Conservation (phyloP, 1,140 invertebrate genomes). For the Meloidogyne exigua region DNA sequence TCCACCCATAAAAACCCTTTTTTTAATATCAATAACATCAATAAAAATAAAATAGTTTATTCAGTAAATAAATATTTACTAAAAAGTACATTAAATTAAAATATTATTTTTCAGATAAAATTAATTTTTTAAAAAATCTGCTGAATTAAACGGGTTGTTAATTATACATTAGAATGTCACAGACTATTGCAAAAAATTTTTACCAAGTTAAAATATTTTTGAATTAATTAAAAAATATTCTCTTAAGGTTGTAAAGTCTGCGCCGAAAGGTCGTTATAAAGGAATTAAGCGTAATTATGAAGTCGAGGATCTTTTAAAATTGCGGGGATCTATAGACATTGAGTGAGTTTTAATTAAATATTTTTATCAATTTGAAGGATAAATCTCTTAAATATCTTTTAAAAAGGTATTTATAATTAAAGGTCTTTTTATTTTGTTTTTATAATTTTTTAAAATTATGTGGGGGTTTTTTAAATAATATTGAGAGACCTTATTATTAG, state of each 20-base stretch:
- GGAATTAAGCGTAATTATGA: slow-evolving; percentile 63
- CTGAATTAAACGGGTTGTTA: neutral
- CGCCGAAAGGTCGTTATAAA: slow-evolving; percentile 62
- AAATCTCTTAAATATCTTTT: no score
- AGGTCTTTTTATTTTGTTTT: no score
- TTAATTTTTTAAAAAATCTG: no score
- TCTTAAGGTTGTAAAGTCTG: slow-evolving; percentile 58
- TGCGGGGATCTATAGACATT: slow-evolving; percentile 64
- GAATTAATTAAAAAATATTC: neutral
- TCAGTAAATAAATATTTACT: neutral
- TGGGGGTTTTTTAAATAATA: no score
- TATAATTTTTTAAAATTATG: no score
- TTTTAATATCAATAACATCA: neutral
- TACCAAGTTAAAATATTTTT: neutral
- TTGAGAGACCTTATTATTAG: no score
- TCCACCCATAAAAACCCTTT: neutral
- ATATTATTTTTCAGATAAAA: no score
- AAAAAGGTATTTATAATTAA: no score
- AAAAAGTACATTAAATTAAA: neutral
- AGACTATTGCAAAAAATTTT: slow-evolving; percentile 15
- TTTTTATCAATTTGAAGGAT: no score
- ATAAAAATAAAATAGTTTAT: neutral
- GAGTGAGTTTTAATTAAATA: slow-evolving; percentile 35
- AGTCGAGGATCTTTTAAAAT: slow-evolving; percentile 64
- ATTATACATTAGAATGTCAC: neutral